Base-by-base conservation (phyloP, 2,797 vertebrate genomes). In the Pterois miles region DNA sequence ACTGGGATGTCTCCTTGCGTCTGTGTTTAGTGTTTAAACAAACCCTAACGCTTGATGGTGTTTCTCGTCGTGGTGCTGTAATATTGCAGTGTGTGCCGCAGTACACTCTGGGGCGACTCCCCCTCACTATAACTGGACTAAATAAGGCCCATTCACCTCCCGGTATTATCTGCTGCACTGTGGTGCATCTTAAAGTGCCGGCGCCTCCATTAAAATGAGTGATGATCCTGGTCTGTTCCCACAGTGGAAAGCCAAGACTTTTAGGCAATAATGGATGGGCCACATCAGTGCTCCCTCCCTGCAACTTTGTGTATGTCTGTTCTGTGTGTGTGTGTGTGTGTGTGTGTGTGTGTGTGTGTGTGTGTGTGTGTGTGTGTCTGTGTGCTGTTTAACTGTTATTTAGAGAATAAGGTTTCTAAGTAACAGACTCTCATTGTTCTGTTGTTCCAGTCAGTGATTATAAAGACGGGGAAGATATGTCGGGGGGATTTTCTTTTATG, bases 181-280 rank as follows among this genome's bases (percentile, higher is more conserved):
- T 76, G 77, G 74, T 34, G 69, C 82, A 75, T 88, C 85, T 91
- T 84, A 85, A 86, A 84, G 84, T 87, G 88, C 72, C 72, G 12
- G 81, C 48, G 54, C 72, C 82, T 82, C 89, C 87, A 90, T 94
- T 93, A 91, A 89, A 91, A 91, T 93, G 91, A 93, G 76, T 88
- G 91, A 94, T 93, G 91, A 88, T 76, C 67, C 43, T 34, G 65
- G 65, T 70, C 69, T 73, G 73, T 74, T 88, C 82, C 59, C 59
- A 52, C 80, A 71, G 86, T 22, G 52, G 74, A 90, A 78, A 81
- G 84, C 78, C 53, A 65, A 65, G 83, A 92, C 86, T 86, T 88
- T 86, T 81, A 82, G 82, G 76, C 81, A 76, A 27, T 90, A 91
- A 94, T 88, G 88, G 89, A 92, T 92, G 86, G 56, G 73, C 75